These are phyloP conservation scores for Zygogramma bicolorata DNA, from an alignment of 2,888 invertebrate genomes.

Conservation along the genomic window DNA sequence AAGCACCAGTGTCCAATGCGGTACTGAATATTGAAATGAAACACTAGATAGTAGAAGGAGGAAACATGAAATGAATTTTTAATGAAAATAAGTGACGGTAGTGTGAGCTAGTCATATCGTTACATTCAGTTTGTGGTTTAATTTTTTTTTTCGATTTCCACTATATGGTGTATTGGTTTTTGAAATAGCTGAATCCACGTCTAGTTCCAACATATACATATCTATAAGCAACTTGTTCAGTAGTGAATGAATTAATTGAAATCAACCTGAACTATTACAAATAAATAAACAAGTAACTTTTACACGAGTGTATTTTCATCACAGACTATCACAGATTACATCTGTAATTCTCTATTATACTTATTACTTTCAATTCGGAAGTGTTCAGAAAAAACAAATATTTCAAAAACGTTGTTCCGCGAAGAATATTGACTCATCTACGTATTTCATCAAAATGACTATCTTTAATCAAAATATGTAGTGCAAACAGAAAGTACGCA, in stretches of 20 bases:
- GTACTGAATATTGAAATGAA: background rate
- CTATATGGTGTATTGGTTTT: background rate
- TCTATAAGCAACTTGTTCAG: slow-evolving; percentile 5
- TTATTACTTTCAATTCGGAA: slow-evolving; percentile 14
- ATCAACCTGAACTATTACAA: slow-evolving; percentile 1
- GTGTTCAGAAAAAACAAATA: slow-evolving; percentile 18
- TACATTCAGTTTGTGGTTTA: background rate
- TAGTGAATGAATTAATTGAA: slow-evolving; percentile 10
- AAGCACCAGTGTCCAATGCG: slow-evolving; percentile 30
- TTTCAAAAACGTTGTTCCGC: background rate
- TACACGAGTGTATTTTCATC: slow-evolving; percentile 55
- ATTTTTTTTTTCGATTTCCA: background rate
- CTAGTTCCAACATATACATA: background rate
- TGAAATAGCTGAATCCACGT: background rate
- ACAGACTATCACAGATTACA: slow-evolving; percentile 66
- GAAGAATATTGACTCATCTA: too few relatives aligned
- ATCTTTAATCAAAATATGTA: too few relatives aligned
- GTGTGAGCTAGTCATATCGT: background rate
- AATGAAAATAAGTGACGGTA: background rate
- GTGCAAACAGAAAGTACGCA: too few relatives aligned
- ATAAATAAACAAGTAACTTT: slow-evolving; percentile 23
- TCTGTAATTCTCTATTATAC: slow-evolving; percentile 63
- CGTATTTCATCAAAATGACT: too few relatives aligned
- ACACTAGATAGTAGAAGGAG: background rate
- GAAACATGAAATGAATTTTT: background rate